phyloP scores from a whole-genome alignment of 2,113 vertebrate species.

The Psilopogon haemacephalus region DNA sequence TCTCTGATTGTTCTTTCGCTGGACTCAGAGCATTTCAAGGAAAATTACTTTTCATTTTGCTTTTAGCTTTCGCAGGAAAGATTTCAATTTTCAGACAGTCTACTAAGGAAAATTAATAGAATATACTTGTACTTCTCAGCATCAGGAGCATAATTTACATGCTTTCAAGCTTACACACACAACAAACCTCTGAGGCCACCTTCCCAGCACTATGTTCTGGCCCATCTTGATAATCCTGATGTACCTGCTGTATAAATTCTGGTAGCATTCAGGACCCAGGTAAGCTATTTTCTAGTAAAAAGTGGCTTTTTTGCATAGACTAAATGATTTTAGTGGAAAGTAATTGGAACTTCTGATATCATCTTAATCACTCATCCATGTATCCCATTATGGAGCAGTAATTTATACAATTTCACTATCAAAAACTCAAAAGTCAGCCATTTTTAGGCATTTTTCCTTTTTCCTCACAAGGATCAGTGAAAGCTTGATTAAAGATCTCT shows the following conservation, averaged over 20 bases:
- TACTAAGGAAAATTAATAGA: neutral
- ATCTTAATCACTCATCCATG: neutral
- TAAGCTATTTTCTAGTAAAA: slow-evolving; percentile 3
- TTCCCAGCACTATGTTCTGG: neutral
- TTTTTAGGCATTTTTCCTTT: neutral
- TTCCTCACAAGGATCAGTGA: neutral
- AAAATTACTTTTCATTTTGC: neutral
- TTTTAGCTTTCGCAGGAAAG: neutral
- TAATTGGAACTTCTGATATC: slow-evolving; percentile 38
- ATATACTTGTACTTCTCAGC: neutral
- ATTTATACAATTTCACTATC: neutral
- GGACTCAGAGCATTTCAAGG: neutral
- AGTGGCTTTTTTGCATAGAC: neutral
- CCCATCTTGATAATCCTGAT: neutral
- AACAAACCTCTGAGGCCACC: neutral
- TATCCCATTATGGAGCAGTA: neutral
- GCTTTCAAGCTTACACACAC: neutral
- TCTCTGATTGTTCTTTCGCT: neutral
- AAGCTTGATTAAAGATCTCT: neutral
- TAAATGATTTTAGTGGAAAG: neutral
- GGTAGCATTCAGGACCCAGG: neutral
- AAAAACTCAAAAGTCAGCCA: neutral
- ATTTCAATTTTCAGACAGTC: neutral
- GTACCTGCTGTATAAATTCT: neutral
- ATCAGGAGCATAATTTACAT: neutral